phyloP scores from a whole-genome alignment of 2,797 vertebrate species.

The Periparus ater region DNA sequence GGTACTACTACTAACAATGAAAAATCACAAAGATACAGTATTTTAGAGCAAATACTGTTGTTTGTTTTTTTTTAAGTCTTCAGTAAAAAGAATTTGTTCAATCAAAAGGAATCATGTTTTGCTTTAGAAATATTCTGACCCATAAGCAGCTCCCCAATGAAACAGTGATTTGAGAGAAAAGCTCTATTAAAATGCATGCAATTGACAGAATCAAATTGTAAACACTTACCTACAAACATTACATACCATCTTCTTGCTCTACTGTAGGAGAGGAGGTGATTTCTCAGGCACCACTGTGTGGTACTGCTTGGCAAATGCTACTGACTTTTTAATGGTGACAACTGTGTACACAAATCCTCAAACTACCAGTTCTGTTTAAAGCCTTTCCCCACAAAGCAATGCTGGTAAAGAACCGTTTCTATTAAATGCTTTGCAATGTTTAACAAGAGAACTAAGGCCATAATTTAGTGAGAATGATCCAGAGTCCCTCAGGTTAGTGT shows the following conservation, averaged over 20 bases:
- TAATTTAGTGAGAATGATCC: neutral
- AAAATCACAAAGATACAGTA: neutral
- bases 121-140: slow-evolving; percentile 54
- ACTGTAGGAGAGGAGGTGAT: slow-evolving; percentile 37
- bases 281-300: slow-evolving; percentile 69
- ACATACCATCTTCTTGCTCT: slow-evolving; percentile 42
- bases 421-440: neutral
- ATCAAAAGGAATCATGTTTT: slow-evolving; percentile 39
- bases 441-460: neutral
- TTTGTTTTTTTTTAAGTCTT: neutral
- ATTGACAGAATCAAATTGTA: slow-evolving; percentile 34
- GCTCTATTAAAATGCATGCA: slow-evolving; percentile 53
- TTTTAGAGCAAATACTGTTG: slow-evolving; percentile 17
- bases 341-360: slow-evolving; percentile 57
- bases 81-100: neutral
- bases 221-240: slow-evolving; percentile 63
- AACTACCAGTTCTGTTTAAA: slow-evolving; percentile 53
- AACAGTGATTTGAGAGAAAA: slow-evolving; percentile 52
- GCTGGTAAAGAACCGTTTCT: neutral
- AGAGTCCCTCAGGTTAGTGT: neutral
- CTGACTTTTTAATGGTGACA: slow-evolving; percentile 61
- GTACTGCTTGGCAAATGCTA: slow-evolving; percentile 67
- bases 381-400: slow-evolving; percentile 15
- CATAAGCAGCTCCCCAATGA: slow-evolving; percentile 41
- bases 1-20: neutral